A percentile compares a stretch with the other conserved stretches of the same genome.
Evolutionary conservation across 2,113 vertebrate genomes (phyloP).

Genomic region (Phyllostomus hastatus): DNA sequence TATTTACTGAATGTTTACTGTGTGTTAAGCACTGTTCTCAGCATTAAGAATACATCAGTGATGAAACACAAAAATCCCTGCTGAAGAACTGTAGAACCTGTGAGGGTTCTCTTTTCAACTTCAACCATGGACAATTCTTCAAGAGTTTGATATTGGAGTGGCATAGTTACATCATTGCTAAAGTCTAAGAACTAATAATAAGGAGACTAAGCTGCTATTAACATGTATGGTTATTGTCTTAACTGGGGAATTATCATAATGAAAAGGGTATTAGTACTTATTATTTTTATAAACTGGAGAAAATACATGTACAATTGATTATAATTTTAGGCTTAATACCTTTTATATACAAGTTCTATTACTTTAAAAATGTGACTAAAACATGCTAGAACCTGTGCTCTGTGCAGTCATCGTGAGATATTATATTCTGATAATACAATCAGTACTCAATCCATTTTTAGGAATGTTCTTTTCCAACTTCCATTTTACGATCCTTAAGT

Average conservation of each 20-base stretch:
- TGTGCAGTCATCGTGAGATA: neutral
- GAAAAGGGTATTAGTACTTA: neutral
- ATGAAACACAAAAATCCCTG: neutral
- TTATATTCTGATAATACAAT: neutral
- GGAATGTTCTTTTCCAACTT: neutral
- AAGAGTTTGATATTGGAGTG: neutral
- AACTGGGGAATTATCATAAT: conserved; percentile 18
- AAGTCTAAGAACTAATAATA: conserved; percentile 5
- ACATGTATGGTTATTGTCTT: neutral
- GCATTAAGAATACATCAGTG: neutral
- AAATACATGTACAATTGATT: neutral
- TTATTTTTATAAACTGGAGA: conserved; percentile 25
- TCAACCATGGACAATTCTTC: neutral
- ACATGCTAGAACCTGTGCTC: neutral
- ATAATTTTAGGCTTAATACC: conserved; percentile 23
- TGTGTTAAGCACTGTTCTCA: neutral
- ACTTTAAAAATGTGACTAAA: conserved; percentile 20
- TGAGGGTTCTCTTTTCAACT: neutral
- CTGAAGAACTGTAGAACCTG: neutral
- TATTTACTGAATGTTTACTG: neutral
- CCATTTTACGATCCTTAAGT: neutral
- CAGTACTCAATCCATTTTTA: neutral
- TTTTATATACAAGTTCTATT: neutral
- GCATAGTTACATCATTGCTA: neutral
- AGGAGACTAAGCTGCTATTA: neutral